phyloP scores from a whole-genome alignment of 2,113 vertebrate genomes.

The Dromaius novaehollandiae region DNA sequence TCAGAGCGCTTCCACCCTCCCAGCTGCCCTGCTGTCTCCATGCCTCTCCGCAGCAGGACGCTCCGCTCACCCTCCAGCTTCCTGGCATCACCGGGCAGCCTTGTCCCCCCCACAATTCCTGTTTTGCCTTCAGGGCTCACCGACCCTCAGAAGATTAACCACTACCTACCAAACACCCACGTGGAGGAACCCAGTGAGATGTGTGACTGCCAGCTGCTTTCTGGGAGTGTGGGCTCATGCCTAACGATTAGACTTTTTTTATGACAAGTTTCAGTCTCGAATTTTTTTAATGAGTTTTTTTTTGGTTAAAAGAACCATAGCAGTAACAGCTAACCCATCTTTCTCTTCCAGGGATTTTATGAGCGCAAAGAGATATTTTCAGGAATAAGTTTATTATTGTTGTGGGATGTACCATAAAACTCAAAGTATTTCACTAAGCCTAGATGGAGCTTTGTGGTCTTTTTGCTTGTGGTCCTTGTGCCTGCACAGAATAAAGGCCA shows the following conservation, averaged over 20 bases:
- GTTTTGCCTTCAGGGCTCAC: background rate
- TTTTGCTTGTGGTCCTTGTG: background rate
- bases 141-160: background rate
- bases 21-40: conserved; percentile 40
- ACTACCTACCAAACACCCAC: background rate
- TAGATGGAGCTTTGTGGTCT: background rate
- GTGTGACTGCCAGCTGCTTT: background rate
- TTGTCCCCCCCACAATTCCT: background rate
- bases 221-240: background rate
- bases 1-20: background rate
- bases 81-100: background rate
- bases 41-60: conserved; percentile 16
- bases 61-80: background rate
- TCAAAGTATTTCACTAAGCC: background rate
- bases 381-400: background rate
- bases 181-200: background rate
- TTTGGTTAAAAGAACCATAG: background rate
- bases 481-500: background rate
- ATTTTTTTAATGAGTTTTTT: background rate
- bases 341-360: background rate
- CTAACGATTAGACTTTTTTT: background rate
- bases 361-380: background rate
- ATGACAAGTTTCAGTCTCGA: background rate
- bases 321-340: background rate
- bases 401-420: background rate